A percentile compares a stretch with the other conserved stretches of the same genome.
Conservation (phyloP, 2,113 vertebrate species). For the Myotis lucifugus region DNA sequence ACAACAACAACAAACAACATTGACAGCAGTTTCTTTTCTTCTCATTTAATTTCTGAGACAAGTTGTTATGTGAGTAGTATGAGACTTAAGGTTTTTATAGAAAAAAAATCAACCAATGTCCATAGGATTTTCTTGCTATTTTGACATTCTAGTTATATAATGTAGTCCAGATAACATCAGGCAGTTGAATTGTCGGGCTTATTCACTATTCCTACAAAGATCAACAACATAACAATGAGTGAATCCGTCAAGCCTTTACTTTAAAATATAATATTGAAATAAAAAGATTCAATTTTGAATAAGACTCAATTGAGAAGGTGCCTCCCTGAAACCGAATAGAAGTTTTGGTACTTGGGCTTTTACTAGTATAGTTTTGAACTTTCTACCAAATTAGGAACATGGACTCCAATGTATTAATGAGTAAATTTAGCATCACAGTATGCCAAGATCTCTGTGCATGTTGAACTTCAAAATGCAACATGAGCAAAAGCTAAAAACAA, state of each 20-base stretch:
- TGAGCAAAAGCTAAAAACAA: constrained; percentile 5
- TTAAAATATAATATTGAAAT: neutral
- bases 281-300: neutral
- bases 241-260: neutral
- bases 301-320: neutral
- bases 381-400: neutral
- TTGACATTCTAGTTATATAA: neutral
- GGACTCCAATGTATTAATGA: neutral
- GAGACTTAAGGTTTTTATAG: neutral
- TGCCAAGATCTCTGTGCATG: neutral
- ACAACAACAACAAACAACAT: neutral
- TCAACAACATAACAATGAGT: neutral
- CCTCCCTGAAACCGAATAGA: neutral
- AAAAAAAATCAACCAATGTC: neutral
- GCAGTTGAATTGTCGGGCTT: neutral
- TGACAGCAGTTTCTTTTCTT: neutral
- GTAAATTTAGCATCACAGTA: neutral
- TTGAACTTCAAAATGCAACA: neutral
- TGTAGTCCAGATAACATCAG: no score
- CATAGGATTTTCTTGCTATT: neutral
- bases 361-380: neutral
- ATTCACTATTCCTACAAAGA: neutral
- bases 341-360: neutral
- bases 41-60: neutral
- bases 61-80: neutral